Evolutionary conservation across 2,888 invertebrate genomes (phyloP), one percentile per base, ranked within the genome.

Genomic region (Sminthurinus aureus): DNA sequence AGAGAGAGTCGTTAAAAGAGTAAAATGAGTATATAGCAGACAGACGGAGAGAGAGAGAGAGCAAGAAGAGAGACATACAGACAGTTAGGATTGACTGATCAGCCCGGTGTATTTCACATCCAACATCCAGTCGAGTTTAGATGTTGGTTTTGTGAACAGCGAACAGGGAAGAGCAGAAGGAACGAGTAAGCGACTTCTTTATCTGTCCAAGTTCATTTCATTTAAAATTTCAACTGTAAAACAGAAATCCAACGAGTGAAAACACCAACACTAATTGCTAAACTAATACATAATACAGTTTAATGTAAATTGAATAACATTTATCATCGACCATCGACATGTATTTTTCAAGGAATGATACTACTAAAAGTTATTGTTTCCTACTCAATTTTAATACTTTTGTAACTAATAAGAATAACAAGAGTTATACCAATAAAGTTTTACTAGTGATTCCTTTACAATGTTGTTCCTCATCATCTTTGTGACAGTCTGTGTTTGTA

Each of bases 111-210:
- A 26, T 20, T 69, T 74, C 22, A 26, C 38, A 77, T 82, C 77
- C 82, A 82, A 26, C 38, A 77, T 82, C 77, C 82, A 82, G 82
- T 82, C 51, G 82, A 82, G 77, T 51, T 82, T 69, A 50, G 50
- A 67, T 64, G 67, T 67, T 77, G 77, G 50, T 69, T 77, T 13
- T 24, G 77, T 22, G 3, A 77, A 77, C 24, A 82, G 73, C 71
- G 20, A 50, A 6, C 20, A 22, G 24, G 50, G 18, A 1, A 71
- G 20, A 71, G 71, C 58, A 6, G 18, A 58, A 15, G 1, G 20
- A 18, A 20, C 24, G n/a, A n/a, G n/a, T n/a, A n/a, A n/a, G n/a
- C n/a, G n/a, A n/a, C n/a, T n/a, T n/a, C n/a, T 13, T 13, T 6
- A 24, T 50, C 22, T 38, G 38, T 79, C 79, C 26, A 66, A 11